phyloP scores from a whole-genome alignment of 2,113 vertebrate species.

The Corythornis cristatus region DNA sequence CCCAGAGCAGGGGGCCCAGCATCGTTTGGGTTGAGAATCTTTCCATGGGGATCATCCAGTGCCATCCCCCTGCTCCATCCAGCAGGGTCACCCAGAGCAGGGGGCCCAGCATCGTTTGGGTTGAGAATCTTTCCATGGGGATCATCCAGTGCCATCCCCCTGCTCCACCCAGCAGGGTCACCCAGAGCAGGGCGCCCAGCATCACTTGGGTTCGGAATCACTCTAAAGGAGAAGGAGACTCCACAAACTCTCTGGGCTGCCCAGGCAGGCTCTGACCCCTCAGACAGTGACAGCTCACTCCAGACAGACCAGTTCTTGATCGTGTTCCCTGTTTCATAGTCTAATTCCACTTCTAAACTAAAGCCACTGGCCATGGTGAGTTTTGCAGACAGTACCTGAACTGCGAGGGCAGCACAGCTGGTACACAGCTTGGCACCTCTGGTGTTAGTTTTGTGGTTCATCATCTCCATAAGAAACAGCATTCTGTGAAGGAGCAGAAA shows the following conservation, averaged over 20 bases:
- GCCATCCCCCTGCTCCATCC: no score
- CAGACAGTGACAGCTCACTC: background rate
- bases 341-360: background rate
- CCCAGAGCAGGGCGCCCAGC: background rate
- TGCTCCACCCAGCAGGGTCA: background rate
- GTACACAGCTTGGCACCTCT: background rate
- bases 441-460: background rate
- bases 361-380: background rate
- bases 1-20: no score
- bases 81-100: no score
- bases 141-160: background rate
- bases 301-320: fast-evolving
- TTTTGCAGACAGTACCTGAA: background rate
- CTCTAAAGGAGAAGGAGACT: background rate
- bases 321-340: background rate
- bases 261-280: background rate
- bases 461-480: background rate
- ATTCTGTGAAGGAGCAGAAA: background rate
- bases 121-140: background rate
- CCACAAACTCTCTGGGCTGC: background rate
- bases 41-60: background rate
- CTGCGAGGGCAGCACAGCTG: background rate
- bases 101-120: no score
- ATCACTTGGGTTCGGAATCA: background rate
- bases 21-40: no score